Percentiles rank a stretch among this genome's conserved stretches.
These are phyloP conservation scores for Forbesichthys papilliferus DNA, from an alignment of 2,113 vertebrate species.

Conservation along the genomic window DNA sequence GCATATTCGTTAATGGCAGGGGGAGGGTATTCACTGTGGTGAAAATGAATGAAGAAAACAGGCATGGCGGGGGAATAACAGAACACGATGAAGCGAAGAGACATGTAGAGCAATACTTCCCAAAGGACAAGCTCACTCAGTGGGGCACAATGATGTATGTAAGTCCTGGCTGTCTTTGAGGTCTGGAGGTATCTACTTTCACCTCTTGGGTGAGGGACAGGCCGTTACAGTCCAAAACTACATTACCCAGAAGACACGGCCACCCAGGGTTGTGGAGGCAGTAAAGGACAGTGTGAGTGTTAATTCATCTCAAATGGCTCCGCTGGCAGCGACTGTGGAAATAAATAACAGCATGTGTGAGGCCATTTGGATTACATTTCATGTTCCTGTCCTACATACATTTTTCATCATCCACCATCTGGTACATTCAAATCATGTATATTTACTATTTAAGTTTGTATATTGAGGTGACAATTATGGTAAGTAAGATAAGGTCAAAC, in stretches of 20 bases:
- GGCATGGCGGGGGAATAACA: conserved; percentile 13
- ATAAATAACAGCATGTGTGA: conserved; percentile 21
- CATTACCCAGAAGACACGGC: conserved; percentile 20
- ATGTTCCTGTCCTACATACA: conserved; percentile 1
- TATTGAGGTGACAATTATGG: too few relatives aligned
- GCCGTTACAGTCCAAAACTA: conserved; percentile 8
- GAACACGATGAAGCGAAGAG: not conserved
- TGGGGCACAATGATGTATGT: conserved; percentile 40
- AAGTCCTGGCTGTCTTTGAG: conserved; percentile 36
- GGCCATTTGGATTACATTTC: conserved; percentile 12
- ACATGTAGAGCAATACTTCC: conserved; percentile 13
- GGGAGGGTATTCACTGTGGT: not conserved
- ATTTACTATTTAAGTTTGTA: too few relatives aligned
- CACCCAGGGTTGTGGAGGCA: conserved; percentile 10
- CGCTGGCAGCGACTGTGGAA: conserved; percentile 26
- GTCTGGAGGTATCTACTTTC: conserved; percentile 49
- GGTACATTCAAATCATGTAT: not conserved
- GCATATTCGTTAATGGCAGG: not conserved
- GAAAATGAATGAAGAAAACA: conserved; percentile 19
- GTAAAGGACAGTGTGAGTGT: conserved; percentile 19
- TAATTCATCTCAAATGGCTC: conserved; percentile 27
- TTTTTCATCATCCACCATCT: not conserved
- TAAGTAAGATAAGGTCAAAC: too few relatives aligned
- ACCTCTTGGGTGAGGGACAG: conserved; percentile 20
- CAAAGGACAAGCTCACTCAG: conserved; percentile 31